A percentile compares a stretch with the other conserved stretches of the same genome.
Evolutionary conservation across 2,797 vertebrate species (phyloP).

Genomic region (Rhinichthys osculus): DNA sequence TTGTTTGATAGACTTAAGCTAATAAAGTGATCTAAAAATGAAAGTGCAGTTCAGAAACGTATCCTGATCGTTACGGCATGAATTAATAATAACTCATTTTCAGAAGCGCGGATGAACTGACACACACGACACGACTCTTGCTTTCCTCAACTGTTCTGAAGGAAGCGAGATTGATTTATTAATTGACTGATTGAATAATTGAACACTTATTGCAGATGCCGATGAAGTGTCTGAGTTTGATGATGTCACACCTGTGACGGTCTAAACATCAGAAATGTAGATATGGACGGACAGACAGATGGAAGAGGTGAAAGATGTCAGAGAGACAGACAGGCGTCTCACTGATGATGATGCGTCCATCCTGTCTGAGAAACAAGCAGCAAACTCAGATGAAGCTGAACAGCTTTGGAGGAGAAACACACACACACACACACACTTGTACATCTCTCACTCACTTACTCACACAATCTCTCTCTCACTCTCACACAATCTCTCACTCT

Average conservation of each 20-base stretch:
- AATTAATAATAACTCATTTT: constrained; percentile 4
- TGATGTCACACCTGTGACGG: no score
- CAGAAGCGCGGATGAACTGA: background rate
- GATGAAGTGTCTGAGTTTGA: background rate
- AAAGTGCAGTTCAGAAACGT: constrained; percentile 12
- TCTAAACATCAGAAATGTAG: background rate
- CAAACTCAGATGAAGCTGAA: no score
- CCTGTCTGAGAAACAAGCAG: no score
- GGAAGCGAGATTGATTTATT: background rate
- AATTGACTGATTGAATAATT: background rate
- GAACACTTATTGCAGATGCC: background rate
- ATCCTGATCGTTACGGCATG: constrained; percentile 8
- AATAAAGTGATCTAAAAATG: constrained; percentile 33
- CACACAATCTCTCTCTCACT: no score
- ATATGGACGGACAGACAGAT: no score
- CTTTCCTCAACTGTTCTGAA: background rate
- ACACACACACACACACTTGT: no score
- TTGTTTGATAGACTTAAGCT: constrained; percentile 42
- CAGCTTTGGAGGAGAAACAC: no score
- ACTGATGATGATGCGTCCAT: no score
- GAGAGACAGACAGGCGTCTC: no score
- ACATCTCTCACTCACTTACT: no score
- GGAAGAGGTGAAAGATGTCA: no score
- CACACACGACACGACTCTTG: background rate
- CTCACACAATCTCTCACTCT: no score